phyloP scores from a whole-genome alignment of 2,113 vertebrate genomes.

The Nibea albiflora region DNA sequence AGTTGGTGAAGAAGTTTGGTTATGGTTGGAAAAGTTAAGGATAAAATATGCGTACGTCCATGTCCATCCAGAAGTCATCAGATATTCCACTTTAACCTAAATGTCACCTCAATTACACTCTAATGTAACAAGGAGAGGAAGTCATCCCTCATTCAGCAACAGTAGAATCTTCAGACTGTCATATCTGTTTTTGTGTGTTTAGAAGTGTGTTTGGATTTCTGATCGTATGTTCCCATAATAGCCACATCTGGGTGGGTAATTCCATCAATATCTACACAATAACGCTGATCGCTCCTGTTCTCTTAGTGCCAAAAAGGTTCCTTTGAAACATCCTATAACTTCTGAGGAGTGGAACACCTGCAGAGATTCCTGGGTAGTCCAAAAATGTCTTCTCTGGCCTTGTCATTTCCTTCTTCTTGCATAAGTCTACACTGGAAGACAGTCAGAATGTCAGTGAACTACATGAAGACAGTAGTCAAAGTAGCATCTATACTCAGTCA shows the following conservation, averaged over 20 bases:
- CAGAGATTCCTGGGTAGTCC: slow-evolving; percentile 1
- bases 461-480: slow-evolving; percentile 24
- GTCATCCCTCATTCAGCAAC: not conserved
- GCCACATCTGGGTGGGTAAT: not conserved
- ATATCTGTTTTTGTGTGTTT: slow-evolving; percentile 10
- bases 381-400: slow-evolving; percentile 9
- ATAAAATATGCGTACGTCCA: not conserved
- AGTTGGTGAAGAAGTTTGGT: slow-evolving; percentile 6
- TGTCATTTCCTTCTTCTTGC: slow-evolving; percentile 1
- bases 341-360: slow-evolving; percentile 18
- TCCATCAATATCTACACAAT: slow-evolving; percentile 10
- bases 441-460: slow-evolving; percentile 21
- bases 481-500: slow-evolving; percentile 49
- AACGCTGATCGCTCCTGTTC: slow-evolving; percentile 41
- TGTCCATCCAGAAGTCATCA: not conserved
- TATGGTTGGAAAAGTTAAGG: not conserved
- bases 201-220: slow-evolving; percentile 3
- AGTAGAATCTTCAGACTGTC: slow-evolving; percentile 5
- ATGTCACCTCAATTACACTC: slow-evolving; percentile 11
- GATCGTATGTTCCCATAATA: not conserved
- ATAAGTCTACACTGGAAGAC: slow-evolving; percentile 2
- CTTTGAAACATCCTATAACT: slow-evolving; percentile 19
- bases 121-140: slow-evolving; percentile 3
- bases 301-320: slow-evolving; percentile 79
- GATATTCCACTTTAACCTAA: not conserved